Evolutionary conservation across 1,140 invertebrate species (phyloP).

Genomic region (Thrips palmi): DNA sequence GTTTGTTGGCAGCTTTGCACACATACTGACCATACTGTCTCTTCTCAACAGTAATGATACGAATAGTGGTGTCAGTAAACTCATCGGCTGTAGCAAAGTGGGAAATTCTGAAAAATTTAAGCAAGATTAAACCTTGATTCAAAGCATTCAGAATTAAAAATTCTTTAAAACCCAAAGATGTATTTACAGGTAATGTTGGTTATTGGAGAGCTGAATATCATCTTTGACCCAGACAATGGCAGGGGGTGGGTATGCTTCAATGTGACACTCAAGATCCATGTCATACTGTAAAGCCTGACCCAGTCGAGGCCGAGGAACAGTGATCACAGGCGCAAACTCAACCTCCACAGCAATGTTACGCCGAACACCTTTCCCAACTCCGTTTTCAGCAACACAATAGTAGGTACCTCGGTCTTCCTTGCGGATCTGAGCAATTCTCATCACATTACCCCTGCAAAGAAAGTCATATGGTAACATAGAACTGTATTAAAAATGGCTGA

Average conservation of each 20-base stretch:
- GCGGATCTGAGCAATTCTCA: conserved; percentile 58
- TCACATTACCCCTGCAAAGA: conserved; percentile 52
- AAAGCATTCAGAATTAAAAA: neutral
- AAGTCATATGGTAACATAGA: neutral
- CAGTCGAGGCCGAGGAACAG: conserved; percentile 55
- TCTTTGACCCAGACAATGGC: conserved; percentile 77
- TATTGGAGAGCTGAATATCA: conserved; percentile 57
- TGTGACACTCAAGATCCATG: conserved; percentile 81
- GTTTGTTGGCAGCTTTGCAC: conserved; percentile 72
- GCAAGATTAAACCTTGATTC: neutral
- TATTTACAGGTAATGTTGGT: conserved; percentile 58
- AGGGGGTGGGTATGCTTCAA: conserved; percentile 80
- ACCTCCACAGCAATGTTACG: conserved; percentile 79
- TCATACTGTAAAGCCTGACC: conserved; percentile 80
- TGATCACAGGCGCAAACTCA: conserved; percentile 71
- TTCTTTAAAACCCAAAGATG: neutral
- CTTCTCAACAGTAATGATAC: conserved; percentile 81
- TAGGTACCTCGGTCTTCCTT: conserved; percentile 84
- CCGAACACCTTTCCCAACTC: conserved; percentile 62
- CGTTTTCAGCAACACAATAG: conserved; percentile 86
- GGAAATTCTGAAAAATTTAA: conserved; percentile 41
- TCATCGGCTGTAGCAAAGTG: conserved; percentile 79
- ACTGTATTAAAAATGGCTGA: neutral
- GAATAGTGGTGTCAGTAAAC: conserved; percentile 72
- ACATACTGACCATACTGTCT: conserved; percentile 70